Percentiles rank a stretch among this genome's conserved stretches.
Conservation (phyloP, 2,797 vertebrate genomes). For the Centroberyx gerrardi region DNA sequence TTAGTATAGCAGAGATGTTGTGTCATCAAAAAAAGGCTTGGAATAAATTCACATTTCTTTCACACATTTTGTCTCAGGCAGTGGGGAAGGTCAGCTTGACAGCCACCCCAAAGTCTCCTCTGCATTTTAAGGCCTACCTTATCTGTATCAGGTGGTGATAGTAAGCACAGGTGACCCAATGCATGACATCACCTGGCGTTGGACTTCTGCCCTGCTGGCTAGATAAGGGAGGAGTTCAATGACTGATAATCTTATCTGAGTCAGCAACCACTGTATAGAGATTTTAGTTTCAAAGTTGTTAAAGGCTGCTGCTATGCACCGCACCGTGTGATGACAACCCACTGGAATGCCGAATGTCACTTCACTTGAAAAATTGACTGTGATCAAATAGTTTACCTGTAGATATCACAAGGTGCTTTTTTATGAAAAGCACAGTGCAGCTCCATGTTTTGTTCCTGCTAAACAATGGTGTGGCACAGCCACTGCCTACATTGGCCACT, state of each 20-base stretch:
- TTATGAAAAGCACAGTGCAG: too few species aligned
- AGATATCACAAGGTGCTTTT: neutral
- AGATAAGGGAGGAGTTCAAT: constrained; percentile 59
- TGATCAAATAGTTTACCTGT: neutral
- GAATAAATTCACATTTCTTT: constrained; percentile 25
- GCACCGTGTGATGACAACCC: neutral
- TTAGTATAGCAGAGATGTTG: constrained; percentile 11
- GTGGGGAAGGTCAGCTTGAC: constrained; percentile 34
- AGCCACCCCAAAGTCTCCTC: constrained; percentile 12
- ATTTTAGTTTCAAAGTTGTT: neutral
- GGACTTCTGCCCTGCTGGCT: constrained; percentile 32
- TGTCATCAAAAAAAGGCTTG: constrained; percentile 9
- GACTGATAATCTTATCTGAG: constrained; percentile 70
- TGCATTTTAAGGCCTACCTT: constrained; percentile 18
- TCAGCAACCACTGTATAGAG: constrained; percentile 62
- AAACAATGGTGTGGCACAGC: too few species aligned
- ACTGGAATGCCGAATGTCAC: neutral
- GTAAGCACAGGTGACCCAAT: constrained; percentile 57
- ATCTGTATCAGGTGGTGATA: constrained; percentile 55
- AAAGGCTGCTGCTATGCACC: neutral
- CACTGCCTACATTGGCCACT: too few species aligned
- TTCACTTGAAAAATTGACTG: neutral
- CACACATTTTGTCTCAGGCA: constrained; percentile 41
- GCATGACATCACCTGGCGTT: constrained; percentile 62
- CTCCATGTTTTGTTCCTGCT: too few species aligned